Base-by-base conservation (phyloP, 2,113 vertebrate species). In the Burhinus oedicnemus region DNA sequence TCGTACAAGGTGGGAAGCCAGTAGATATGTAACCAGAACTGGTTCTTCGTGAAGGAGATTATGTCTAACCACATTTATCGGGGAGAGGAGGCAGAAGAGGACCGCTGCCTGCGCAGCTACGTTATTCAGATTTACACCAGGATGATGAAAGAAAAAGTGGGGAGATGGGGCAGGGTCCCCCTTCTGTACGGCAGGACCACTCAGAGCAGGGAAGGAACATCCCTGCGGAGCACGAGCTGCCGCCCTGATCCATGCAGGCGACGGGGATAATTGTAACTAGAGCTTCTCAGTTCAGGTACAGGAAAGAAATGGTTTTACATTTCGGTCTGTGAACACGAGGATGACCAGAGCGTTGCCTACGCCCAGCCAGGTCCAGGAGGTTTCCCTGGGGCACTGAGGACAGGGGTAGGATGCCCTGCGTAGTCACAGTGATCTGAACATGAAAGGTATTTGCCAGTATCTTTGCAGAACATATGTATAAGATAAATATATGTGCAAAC, bases 231-330 rank as follows among this genome's bases (percentile, higher is more conserved):
- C 40, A 27, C 1, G 1, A 55, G 47, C 55, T 42, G 64, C 71
- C 1, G 2, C 20, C 34, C n/a, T 36, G n/a, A 22, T 30, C 25
- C 8, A 11, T 8, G 4, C 49, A 36, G 58, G 58, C 1, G 2
- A 23, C 0, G 6, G 36, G 52, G 40, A 8, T 40, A 6, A 8
- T 7, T 47, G 13, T 23, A 40, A 34, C 22, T 23, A 30, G 13
- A 83, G 36, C 47, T 69, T 64, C 49, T 47, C 66, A 17, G 26
- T 42, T 21, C 55, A 42, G 38, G 23, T 5, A 5, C 16, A 7
- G 2, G 10, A 12, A 70, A 76, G 8, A 26, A 38, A 64, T 13
- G 34, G 58, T 4, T 71, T 88, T 62, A 38, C 6, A 1, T 34
- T 30, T 57, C 19, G 26, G 14, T 42, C 13, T 61, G 51, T 65